Percentiles rank a stretch among this genome's conserved stretches.
phyloP scores from a whole-genome alignment of 30 jellyfish, hydroid and myxozoan genomes.

The Haliclystus octoradiatus region DNA sequence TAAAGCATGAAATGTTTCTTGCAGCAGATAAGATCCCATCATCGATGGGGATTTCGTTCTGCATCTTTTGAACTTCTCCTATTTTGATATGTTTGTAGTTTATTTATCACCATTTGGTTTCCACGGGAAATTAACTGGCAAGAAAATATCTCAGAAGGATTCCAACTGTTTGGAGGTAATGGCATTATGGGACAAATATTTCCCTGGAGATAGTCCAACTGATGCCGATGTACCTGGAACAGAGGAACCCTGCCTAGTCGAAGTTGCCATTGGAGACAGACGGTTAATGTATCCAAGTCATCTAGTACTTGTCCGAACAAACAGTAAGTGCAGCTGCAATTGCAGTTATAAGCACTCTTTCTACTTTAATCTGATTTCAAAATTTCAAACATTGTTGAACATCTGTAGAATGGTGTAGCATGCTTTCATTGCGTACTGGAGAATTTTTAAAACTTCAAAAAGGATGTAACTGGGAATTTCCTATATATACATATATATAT shows the following conservation, averaged over 20 bases:
- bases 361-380: too few species aligned
- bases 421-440: too few species aligned
- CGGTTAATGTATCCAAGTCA: constrained; percentile 72
- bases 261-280: constrained; percentile 45
- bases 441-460: too few species aligned
- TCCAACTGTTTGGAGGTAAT: constrained; percentile 50
- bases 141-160: constrained; percentile 51
- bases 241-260: constrained; percentile 57
- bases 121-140: constrained; percentile 75
- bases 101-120: constrained; percentile 87
- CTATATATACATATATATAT: constrained; percentile 2
- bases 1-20: too few species aligned
- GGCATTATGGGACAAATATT: constrained; percentile 74
- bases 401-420: too few species aligned
- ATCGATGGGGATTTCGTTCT: too few species aligned
- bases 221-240: neutral
- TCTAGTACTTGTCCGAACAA: constrained; percentile 53
- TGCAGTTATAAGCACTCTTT: too few species aligned
- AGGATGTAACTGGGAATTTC: neutral
- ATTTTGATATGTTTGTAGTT: constrained; percentile 26
- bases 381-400: too few species aligned
- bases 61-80: too few species aligned
- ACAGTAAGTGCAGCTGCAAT: constrained; percentile 2
- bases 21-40: too few species aligned
- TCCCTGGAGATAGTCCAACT: constrained; percentile 14